Evolutionary conservation across 2,888 invertebrate species (phyloP).

Genomic region (Oscheius sp.): DNA sequence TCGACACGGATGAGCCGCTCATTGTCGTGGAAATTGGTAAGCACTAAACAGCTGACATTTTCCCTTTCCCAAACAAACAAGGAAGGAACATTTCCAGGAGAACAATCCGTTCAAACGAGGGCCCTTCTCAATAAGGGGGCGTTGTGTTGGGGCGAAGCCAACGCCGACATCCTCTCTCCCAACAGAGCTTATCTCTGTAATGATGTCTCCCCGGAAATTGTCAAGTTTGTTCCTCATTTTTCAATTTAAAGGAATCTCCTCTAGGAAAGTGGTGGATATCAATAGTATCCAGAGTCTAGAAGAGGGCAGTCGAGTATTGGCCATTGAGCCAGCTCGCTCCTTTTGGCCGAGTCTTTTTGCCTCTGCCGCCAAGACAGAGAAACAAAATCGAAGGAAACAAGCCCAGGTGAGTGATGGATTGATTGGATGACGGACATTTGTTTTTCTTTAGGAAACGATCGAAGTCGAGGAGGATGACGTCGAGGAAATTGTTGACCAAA

Average conservation of each 20-base stretch:
- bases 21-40: slow-evolving; percentile 57
- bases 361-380: slow-evolving; percentile 45
- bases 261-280: slow-evolving; percentile 16
- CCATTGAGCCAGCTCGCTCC: slow-evolving; percentile 22
- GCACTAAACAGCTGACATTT: slow-evolving; percentile 1
- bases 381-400: slow-evolving; percentile 38
- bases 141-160: slow-evolving; percentile 56
- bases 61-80: neutral
- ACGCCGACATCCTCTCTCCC: slow-evolving; percentile 16
- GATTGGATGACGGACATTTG: neutral
- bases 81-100: slow-evolving; percentile 43
- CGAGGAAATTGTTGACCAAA: slow-evolving; percentile 49
- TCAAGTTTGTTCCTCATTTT: slow-evolving; percentile 15
- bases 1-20: slow-evolving; percentile 48
- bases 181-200: slow-evolving; percentile 48
- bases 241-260: neutral
- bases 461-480: slow-evolving; percentile 48
- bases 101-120: slow-evolving; percentile 38
- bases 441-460: slow-evolving; percentile 38
- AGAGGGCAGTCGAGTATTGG: neutral
- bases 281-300: slow-evolving; percentile 8
- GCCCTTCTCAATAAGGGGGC: slow-evolving; percentile 44
- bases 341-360: slow-evolving; percentile 45
- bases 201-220: slow-evolving; percentile 34
- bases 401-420: slow-evolving; percentile 2